A percentile compares a stretch with the other conserved stretches of the same genome.
These are phyloP conservation scores for Spongia lamella DNA, from an alignment of 37 sponge, comb jelly and placozoan species.

Conservation along the genomic window DNA sequence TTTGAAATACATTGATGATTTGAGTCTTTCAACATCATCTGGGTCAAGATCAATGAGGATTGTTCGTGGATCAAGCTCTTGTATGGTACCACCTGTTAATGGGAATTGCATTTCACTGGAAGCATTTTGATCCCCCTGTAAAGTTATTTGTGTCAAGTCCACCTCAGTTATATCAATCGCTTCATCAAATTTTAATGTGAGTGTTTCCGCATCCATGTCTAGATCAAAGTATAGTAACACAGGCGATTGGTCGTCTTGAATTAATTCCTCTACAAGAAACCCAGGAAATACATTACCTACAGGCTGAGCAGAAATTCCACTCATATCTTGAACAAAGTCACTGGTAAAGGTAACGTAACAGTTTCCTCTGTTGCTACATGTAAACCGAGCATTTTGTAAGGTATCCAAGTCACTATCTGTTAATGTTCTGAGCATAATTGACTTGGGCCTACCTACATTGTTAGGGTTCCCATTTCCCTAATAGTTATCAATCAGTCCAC, in stretches of 20 bases:
- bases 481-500: too few relatives aligned
- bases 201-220: conserved; percentile 34
- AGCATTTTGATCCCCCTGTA: conserved; percentile 57
- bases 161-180: conserved; percentile 68
- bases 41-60: conserved; percentile 39
- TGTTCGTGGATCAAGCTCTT: conserved; percentile 30
- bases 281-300: conserved; percentile 62
- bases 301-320: conserved; percentile 38
- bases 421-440: too few relatives aligned
- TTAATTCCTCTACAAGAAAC: conserved; percentile 48
- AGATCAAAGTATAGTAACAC: conserved; percentile 68
- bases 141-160: conserved; percentile 29
- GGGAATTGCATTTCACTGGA: conserved; percentile 27
- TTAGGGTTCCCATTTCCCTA: too few relatives aligned
- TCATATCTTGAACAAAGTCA: conserved; percentile 75
- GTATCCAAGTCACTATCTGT: conserved; percentile 53
- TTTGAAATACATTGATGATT: conserved; percentile 65
- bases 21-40: conserved; percentile 41
- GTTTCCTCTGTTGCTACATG: conserved; percentile 79
- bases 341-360: conserved; percentile 75
- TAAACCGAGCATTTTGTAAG: conserved; percentile 54
- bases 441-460: too few relatives aligned
- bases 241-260: conserved; percentile 54
- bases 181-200: conserved; percentile 74
- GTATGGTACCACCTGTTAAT: conserved; percentile 22